Base-by-base conservation (phyloP, 2,113 vertebrate genomes). In the rabbit (Oryctolagus cuniculus) region DNA sequence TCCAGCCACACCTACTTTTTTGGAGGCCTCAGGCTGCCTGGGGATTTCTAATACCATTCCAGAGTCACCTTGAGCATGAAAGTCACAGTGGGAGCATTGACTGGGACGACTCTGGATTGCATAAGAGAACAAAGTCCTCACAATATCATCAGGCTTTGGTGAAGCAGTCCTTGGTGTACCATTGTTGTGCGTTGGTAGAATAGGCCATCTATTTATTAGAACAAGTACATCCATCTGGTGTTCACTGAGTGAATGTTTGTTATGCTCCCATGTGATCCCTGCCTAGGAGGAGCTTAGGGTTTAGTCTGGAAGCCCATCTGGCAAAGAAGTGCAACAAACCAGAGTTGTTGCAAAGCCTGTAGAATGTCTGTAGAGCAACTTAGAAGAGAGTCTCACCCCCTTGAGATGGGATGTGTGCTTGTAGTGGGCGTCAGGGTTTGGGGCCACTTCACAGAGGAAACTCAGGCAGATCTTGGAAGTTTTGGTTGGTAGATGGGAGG, bases 31-130 rank as follows among this genome's bases (percentile, higher is more conserved):
- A 11, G 3, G 64, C 49, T 85, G 13, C 53, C 94, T 6, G 31
- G 44, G 38, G 91, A 70, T 93, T 87, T 53, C 36, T 87, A n/a
- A 64, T 67, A 44, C 19, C 53, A 38, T 72, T 15, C 17, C 44
- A 85, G 72, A 93, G 79, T n/a, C 80, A 5, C 63, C 84, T 87
- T 95, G 27, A 58, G n/a, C 34, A n/a, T 66, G 38, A 89, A 93
- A 89, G 79, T 64, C 36, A 25, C 31, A 8, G 21, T 17, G 55
- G 38, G 69, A 73, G n/a, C 25, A 49, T 36, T 85, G 69, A 8
- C 66, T 34, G 17, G 69, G 55, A n/a, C 16, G 85, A 72, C 6
- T 92, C 88, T 44, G 12, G 25, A 51, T 64, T 51, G 15, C 24
- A 12, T 61, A 89, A 87, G 34, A 95, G 24, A 53, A 73, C 34